Evolutionary conservation across 2,797 vertebrate genomes (phyloP), one percentile per base, ranked within the genome.

Genomic region (Paguma larvata): DNA sequence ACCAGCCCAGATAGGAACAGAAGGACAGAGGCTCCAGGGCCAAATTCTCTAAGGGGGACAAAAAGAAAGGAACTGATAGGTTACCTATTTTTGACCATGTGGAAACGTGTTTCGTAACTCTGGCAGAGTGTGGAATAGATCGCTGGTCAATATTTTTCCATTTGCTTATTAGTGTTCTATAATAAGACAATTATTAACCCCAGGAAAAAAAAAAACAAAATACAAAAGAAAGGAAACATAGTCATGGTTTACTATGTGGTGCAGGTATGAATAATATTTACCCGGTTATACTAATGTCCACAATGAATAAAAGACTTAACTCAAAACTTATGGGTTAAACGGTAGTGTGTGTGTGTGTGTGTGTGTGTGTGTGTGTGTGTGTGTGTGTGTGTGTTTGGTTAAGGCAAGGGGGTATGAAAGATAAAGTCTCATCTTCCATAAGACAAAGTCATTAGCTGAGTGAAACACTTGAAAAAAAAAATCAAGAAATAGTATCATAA

Each of bases 71-170:
- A 86, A 75, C 53, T 75, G 53, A 27, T 0, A 51, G 48, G 30
- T 27, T n/a, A 59, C 41, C 91, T 78, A 89, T 12, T 73, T 90
- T 38, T 85, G 77, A 85, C 44, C 80, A 34, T 3, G 51, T 27
- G 44, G 70, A 90, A 92, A 93, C 34, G 25, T 70, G 19, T 62
- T 91, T 86, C 79, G 5, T 73, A 65, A 91, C 73, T 87, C 21
- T 44, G 32, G 68, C 65, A 23, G 30, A 80, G 14, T 78, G 2
- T 75, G 73, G 27, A 97, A 82, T 63, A 5, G 77, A 72, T 19
- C 79, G 7, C 15, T 67, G 4, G 59, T 56, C 83, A 77, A 34
- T 77, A 87, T 27, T n/a, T 83, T 73, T 88, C 77, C 53, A 48
- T 68, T 70, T 96, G 21, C 14, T 93, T 86, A 59, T 23, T 23